Conservation (phyloP, 2,888 invertebrate genomes). For the Nemotelus nigrinus region DNA sequence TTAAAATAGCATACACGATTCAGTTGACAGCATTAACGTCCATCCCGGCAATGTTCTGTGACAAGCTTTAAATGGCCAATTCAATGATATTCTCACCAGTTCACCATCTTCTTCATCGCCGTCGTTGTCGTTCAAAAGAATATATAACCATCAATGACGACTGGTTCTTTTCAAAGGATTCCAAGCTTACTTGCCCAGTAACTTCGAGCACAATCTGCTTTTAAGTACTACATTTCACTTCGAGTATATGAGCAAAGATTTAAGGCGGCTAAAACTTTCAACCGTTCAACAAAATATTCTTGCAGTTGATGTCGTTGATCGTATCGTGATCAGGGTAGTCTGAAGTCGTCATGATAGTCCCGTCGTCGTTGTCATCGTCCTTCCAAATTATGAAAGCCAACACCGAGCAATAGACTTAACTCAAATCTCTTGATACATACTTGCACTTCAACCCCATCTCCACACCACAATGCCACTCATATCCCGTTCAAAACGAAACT, state of each 20-base stretch:
- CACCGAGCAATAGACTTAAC: slow-evolving; percentile 8
- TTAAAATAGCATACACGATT: slow-evolving; percentile 20
- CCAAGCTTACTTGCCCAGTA: not conserved
- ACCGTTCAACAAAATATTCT: not conserved
- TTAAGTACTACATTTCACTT: slow-evolving; percentile 45
- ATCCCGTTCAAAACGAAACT: not conserved
- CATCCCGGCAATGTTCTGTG: not conserved
- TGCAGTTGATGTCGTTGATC: slow-evolving; percentile 15
- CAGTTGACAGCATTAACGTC: slow-evolving; percentile 27
- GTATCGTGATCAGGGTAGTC: not conserved
- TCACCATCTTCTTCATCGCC: not conserved
- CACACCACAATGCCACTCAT: not conserved
- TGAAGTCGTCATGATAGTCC: too few species aligned
- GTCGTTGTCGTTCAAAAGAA: not conserved
- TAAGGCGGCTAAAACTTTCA: slow-evolving; percentile 36
- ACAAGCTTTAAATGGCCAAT: slow-evolving; percentile 31
- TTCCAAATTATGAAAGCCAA: not conserved
- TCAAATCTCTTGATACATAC: slow-evolving; percentile 1
- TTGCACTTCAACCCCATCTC: not conserved
- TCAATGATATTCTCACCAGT: slow-evolving; percentile 10
- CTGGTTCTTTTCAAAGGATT: not conserved
- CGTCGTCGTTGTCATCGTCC: not conserved
- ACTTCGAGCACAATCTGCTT: slow-evolving; percentile 45
- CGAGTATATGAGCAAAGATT: slow-evolving; percentile 43
- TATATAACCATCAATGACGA: not conserved